A percentile compares a stretch with the other conserved stretches of the same genome.
Evolutionary conservation across 2,113 vertebrate genomes (phyloP).

Genomic region (Rhagologus leucostigma): DNA sequence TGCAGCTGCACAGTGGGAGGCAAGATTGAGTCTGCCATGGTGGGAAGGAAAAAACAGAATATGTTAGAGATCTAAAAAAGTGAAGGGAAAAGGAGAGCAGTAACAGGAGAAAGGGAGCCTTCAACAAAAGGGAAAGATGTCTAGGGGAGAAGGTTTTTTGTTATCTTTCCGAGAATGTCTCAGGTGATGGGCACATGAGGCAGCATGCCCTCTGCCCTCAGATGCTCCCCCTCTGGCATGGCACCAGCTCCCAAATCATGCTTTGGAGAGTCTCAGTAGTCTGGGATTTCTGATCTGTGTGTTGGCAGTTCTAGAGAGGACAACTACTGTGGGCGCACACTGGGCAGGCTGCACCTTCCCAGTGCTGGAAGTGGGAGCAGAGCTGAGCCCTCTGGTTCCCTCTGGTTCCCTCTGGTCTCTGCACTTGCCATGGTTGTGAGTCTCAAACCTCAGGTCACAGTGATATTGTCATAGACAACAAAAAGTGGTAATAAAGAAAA

Average conservation of each 20-base stretch:
- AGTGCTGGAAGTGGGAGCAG: background rate
- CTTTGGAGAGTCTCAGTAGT: background rate
- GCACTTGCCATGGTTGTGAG: accelerated
- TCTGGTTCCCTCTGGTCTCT: background rate
- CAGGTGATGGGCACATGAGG: accelerated
- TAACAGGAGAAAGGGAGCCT: background rate
- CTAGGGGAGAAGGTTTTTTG: background rate
- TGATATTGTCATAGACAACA: background rate
- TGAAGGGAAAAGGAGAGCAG: background rate
- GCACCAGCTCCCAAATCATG: background rate
- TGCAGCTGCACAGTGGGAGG: background rate
- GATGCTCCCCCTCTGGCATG: accelerated
- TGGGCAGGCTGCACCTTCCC: background rate
- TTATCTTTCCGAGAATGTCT: background rate
- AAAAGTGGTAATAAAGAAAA: background rate
- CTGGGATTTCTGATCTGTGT: background rate
- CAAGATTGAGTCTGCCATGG: background rate
- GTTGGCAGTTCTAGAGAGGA: accelerated
- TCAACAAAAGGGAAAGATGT: background rate
- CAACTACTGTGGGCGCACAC: too few relatives aligned
- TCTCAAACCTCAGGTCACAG: background rate
- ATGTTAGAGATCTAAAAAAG: background rate
- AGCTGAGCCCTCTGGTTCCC: background rate
- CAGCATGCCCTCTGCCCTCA: accelerated
- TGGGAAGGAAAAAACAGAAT: background rate